Conservation (phyloP, 2,797 vertebrate genomes). For the Poeciliopsis presidionis region DNA sequence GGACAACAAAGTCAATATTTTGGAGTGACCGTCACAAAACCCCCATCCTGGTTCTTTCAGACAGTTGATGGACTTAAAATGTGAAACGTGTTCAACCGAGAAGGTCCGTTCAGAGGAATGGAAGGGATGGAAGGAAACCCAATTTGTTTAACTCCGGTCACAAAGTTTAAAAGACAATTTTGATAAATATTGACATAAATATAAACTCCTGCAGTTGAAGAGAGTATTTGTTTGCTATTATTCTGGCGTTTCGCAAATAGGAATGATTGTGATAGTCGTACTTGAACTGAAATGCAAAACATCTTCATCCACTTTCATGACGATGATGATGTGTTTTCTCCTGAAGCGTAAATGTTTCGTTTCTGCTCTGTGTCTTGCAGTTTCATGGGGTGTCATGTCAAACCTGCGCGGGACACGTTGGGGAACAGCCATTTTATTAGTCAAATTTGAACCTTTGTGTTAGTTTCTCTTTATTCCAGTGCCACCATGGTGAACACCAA, state of each 20-base stretch:
- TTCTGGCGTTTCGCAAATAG: background rate
- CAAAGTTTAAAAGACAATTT: background rate
- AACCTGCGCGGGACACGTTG: constrained; percentile 71
- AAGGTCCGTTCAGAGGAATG: too few relatives aligned
- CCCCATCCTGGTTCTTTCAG: background rate
- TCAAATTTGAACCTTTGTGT: constrained; percentile 82
- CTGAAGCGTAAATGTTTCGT: background rate
- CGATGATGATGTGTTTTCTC: background rate
- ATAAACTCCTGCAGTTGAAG: background rate
- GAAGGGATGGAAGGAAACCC: background rate
- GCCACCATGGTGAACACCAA: constrained; percentile 82
- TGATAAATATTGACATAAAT: background rate
- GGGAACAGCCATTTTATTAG: constrained; percentile 85
- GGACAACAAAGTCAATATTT: background rate
- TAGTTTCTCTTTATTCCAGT: constrained; percentile 85
- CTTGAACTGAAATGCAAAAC: background rate
- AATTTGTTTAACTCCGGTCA: background rate
- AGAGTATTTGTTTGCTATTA: background rate
- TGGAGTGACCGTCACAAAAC: background rate
- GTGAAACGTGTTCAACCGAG: background rate
- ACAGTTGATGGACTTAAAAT: background rate
- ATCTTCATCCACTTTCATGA: background rate
- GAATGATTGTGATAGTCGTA: background rate
- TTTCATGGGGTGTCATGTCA: constrained; percentile 54
- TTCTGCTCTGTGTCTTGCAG: background rate